Conservation (phyloP, 2,888 invertebrate species). For the Leptopterna dolabrata region DNA sequence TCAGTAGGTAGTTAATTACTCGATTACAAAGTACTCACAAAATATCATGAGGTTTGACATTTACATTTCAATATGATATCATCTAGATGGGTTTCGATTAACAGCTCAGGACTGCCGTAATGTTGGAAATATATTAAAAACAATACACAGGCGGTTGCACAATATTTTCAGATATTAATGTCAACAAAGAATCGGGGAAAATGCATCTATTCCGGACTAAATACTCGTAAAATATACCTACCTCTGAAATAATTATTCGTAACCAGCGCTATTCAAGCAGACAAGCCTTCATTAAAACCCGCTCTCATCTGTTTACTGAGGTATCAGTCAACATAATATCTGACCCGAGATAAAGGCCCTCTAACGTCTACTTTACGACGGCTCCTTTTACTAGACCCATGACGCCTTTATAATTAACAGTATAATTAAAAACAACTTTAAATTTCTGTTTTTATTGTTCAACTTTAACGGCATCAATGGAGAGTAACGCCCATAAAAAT, state of each 20-base stretch:
- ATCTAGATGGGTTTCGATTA: too few relatives aligned
- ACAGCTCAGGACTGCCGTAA: too few relatives aligned
- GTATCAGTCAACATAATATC: neutral
- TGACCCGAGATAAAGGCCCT: neutral
- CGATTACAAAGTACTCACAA: too few relatives aligned
- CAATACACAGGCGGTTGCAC: neutral
- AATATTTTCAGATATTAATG: too few relatives aligned
- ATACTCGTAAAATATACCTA: too few relatives aligned
- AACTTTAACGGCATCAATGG: neutral
- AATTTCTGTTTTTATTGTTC: neutral
- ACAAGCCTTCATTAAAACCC: neutral
- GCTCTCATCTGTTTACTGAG: neutral
- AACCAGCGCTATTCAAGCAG: neutral
- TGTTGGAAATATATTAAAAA: too few relatives aligned
- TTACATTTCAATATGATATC: too few relatives aligned
- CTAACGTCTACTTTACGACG: neutral
- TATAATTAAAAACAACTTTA: neutral
- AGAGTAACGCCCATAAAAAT: neutral
- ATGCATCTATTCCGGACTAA: too few relatives aligned
- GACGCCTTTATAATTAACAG: neutral
- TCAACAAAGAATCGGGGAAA: too few relatives aligned
- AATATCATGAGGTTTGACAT: too few relatives aligned
- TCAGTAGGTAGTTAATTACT: too few relatives aligned
- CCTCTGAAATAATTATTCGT: too few relatives aligned
- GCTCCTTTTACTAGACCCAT: neutral